Evolutionary conservation across 2,113 vertebrate species (phyloP), one percentile per base, ranked within the genome.

Genomic region (Gila orcuttii): DNA sequence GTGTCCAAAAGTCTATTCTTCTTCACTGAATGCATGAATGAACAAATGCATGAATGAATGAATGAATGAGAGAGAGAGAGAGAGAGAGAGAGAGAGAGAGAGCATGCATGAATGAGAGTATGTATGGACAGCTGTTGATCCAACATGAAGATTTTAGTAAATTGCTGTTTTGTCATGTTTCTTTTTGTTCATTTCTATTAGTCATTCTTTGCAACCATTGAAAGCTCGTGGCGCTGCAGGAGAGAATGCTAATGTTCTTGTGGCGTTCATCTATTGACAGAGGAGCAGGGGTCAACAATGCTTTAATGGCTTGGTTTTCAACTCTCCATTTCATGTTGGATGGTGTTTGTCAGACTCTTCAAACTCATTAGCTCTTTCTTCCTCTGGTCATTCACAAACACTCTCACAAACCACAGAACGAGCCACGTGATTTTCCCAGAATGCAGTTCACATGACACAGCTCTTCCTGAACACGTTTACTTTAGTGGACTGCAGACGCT

Each of bases 251-350:
- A 62, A 82, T 88, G 79, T 11, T 77, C 64, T 60, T 21, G 59
- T 11, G 60, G 12, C 50, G 36, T 78, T 64, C 23, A 39, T 82
- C 50, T 79, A 85, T 82, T 89, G 85, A 85, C 82, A 68, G 36
- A 33, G 50, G 83, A 87, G 21, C 39, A 11, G 19, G 68, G 84
- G 66, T 89, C 86, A 89, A 84, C 66, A 10, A 45, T 84, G 76
- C 64, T 62, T 28, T 84, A 83, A 59, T 80, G 86, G 74, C 75
- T 86, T 73, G 6, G 36, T 80, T 86, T 62, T 55, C 11, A 52
- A 42, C 74, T 71, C 39, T 80, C 59, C 79, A 47, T 83, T 81
- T 23, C 23, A 55, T n/a, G 33, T 79, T 23, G 36, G 57, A 59
- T 60, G 36, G 21, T 25, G 36, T 68, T 85, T 74, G 82, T 79